Conservation (phyloP, 2,888 invertebrate species). For the Brachypalpus laphriformis region DNA sequence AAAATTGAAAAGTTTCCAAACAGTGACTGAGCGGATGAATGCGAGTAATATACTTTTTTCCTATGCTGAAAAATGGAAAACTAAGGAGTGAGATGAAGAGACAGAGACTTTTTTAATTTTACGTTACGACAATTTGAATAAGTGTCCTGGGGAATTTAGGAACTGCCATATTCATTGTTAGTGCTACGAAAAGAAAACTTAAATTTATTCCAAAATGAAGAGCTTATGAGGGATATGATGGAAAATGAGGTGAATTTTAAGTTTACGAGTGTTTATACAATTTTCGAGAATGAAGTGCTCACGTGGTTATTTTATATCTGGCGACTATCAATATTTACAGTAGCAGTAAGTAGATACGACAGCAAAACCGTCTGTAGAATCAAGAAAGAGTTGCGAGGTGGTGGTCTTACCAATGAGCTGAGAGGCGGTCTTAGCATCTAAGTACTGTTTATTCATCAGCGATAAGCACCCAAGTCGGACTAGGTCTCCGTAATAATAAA, state of each 20-base stretch:
- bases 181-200: constrained; percentile 9
- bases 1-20: constrained; percentile 71
- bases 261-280: background rate
- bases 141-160: constrained; percentile 61
- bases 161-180: constrained; percentile 56
- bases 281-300: background rate
- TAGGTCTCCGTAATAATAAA: too few relatives aligned
- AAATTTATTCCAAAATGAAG: constrained; percentile 4
- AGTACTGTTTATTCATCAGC: too few relatives aligned
- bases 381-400: too few relatives aligned
- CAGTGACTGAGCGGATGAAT: constrained; percentile 72
- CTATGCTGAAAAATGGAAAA: background rate
- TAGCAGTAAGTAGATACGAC: too few relatives aligned
- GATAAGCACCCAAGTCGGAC: too few relatives aligned
- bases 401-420: too few relatives aligned
- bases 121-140: constrained; percentile 74
- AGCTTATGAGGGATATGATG: background rate
- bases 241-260: background rate
- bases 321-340: too few relatives aligned
- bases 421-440: too few relatives aligned
- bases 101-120: constrained; percentile 31
- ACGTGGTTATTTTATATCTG: background rate
- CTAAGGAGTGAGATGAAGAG: background rate
- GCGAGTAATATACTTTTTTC: constrained; percentile 53
- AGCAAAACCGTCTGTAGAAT: too few relatives aligned